Base-by-base conservation (phyloP, 2,888 invertebrate genomes). In the Sarcophaga subvicina region DNA sequence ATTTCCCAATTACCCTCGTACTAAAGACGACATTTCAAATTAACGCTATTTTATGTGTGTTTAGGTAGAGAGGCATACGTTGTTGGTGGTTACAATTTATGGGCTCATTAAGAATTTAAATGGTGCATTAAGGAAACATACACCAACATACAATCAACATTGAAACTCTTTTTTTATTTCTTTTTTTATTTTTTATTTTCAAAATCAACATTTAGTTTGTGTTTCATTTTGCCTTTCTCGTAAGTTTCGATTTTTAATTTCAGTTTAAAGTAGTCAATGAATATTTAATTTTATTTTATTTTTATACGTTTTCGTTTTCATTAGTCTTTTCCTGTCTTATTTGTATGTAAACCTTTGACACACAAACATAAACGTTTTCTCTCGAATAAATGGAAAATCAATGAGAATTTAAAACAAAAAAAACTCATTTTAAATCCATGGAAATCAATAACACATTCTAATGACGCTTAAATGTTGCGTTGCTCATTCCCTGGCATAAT, bases 91-190 rank as follows among this genome's bases (percentile, higher is more conserved):
- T 81, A 84, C 75, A 83, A 88, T 88, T 88, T 88, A 88, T 85
- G 84, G 71, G 73, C 86, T 88, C 88, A 88, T 88, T 88, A 88
- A 83, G 82, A 72, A 88, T 88, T 85, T 88, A 85, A 88, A 88
- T 85, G 83, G 78, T 76, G 77, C 86, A 82, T 86, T 84, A 83
- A 80, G 80, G 67, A 80, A 83, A 85, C 37, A 37, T 37, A 37
- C 37, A 81, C 75, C 67, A 20, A 54, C 20, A 20, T 20, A 20
- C 22, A 80, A 77, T 78, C 72, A 75, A 73, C 69, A 17, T 54
- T 73, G 27, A 79, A 71, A 80, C 80, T 62, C 71, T 80, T 76
- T 27, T 37, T 37, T 37, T 10, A 10, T 37, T 37, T 8, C 1
- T 37, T 37, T 37, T 37, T 37, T 37, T 27, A 6, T 27, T 27